Conservation (phyloP, 2,113 vertebrate species). For the Ptilorrhoa leucosticta region DNA sequence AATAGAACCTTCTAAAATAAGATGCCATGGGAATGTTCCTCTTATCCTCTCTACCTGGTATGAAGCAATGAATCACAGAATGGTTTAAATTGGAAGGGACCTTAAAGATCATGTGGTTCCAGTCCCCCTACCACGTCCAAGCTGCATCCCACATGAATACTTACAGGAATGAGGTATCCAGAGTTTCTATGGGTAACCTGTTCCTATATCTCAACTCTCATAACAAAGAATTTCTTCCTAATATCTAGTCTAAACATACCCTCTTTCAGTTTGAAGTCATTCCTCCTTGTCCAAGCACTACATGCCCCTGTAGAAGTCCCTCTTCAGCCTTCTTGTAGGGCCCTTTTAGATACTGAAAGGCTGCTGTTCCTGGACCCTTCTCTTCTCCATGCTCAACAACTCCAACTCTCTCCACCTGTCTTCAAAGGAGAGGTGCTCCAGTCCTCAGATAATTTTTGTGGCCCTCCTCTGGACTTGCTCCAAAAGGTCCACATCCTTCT, state of each 20-base stretch:
- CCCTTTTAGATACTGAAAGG: not conserved
- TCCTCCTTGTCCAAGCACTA: not conserved
- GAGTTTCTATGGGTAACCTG: not conserved
- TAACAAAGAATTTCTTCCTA: not conserved
- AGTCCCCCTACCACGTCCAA: not conserved
- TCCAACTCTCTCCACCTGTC: not conserved
- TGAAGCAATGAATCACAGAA: not conserved
- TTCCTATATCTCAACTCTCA: not conserved
- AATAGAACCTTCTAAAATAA: not conserved
- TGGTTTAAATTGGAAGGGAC: not conserved
- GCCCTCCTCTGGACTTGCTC: not conserved
- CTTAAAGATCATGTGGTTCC: not conserved
- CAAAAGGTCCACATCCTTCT: not conserved
- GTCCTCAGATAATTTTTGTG: not conserved
- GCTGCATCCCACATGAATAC: not conserved
- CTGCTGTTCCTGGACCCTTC: not conserved
- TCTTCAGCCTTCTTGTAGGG: not conserved
- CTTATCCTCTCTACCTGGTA: not conserved
- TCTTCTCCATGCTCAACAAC: not conserved
- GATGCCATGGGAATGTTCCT: fast-evolving
- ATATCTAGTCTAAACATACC: not conserved
- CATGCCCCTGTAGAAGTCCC: not conserved
- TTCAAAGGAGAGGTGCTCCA: not conserved
- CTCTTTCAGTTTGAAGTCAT: not conserved
- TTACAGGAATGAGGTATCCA: not conserved